Base-by-base conservation (phyloP, 2,888 invertebrate species). In the Cacoxenus indagator region DNA sequence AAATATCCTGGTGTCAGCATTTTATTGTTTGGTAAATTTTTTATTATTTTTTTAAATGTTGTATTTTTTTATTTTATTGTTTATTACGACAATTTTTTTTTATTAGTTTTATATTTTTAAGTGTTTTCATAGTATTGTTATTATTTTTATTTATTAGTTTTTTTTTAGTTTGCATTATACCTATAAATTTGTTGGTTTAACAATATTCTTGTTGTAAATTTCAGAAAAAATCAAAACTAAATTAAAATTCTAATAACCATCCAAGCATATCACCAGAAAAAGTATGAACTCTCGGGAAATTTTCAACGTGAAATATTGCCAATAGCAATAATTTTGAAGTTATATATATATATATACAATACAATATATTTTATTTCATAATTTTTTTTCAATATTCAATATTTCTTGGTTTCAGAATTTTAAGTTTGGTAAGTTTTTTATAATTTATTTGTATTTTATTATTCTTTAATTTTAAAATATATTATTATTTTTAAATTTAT, bases 131-230 rank as follows among this genome's bases (percentile, higher is more conserved):
- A 17, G n/a, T 6, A 37, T 19, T 19, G n/a, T 67, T 26, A 14
- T 11, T n/a, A 11, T 29, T 76, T 74, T 71, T n/a, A 17, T 54
- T 74, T 22, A 17, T 19, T 57, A 1, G n/a, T 37, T 67, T 69
- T 70, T 72, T 70, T 77, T 76, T 62, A 61, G 62, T 73, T 73
- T 77, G n/a, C n/a, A n/a, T 70, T 55, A 75, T 73, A 75, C 75
- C 78, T 73, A 80, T 74, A 83, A 83, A 83, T 83, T 83, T 83
- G 82, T 83, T 83, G 82, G 82, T 83, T 71, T 83, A 83, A 83
- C 84, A 83, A 83, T 83, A 76, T 78, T 68, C 75, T 78, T 74
- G 82, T 76, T 69, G 37, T 82, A 81, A 73, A 67, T 77, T 81
- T 81, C 76, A 37, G 46, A 51, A 68, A 70, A 70, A 68, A 67